Evolutionary conservation across 2,888 invertebrate genomes (phyloP), one percentile per base, ranked within the genome.

Genomic region (Leptopilina myrica): DNA sequence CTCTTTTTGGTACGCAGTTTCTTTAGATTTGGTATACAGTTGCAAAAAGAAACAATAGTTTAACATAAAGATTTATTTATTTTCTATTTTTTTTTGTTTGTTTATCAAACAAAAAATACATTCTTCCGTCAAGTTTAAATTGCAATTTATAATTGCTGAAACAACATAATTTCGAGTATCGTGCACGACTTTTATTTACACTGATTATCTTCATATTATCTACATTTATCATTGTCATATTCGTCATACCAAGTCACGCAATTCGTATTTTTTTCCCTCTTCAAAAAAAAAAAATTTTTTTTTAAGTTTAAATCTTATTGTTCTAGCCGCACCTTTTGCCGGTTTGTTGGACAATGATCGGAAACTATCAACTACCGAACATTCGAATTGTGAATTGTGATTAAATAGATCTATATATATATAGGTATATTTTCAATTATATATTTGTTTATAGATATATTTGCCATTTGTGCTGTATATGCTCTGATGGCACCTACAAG

Each of bases 401-500:
- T 20, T 62, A 73, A 73, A 69, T 33, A 43, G 8, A 43, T 43
- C 6, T 43, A 5, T 49, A 69, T 43, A 5, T 49, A 69, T 53
- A 66, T 5, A 33, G 73, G 73, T 73, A 73, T 53, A 49, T 15
- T 6, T 69, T 14, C n/a, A 43, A 49, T 49, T 49, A 49, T 49
- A 49, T 1, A 49, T 49, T 49, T 49, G 12, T 49, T 11, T 49
- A 49, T 49, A 49, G 2, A 67, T 66, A 15, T 65, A 67, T 40
- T 11, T 67, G 64, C 62, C 40, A 59, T 49, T 26, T 56, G 26
- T 62, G 69, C 62, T 76, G 33, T 78, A 59, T 40, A 62, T 49
- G 15, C 59, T 59, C 62, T 20, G 46, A 66, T 43, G 49, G 64
- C 66, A 20, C 83, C 81, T 80, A 82, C 79, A 81, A 83, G 79